phyloP scores from a whole-genome alignment of 2,888 invertebrate species.

The Drosophila meridionalis region DNA sequence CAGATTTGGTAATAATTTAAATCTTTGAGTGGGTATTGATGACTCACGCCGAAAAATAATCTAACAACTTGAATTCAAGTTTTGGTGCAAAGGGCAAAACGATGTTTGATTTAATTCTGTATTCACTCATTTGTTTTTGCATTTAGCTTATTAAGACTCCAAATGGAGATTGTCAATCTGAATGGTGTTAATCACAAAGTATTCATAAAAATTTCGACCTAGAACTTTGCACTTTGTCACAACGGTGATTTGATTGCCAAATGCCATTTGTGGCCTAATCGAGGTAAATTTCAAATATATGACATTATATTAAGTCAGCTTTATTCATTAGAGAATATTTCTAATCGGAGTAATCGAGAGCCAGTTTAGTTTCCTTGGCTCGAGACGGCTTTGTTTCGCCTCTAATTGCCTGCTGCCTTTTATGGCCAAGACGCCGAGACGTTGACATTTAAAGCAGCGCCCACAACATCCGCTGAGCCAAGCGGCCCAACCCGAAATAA shows the following conservation, averaged over 20 bases:
- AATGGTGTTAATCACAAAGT: background rate
- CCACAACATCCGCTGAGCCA: constrained; percentile 71
- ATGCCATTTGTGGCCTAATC: constrained; percentile 32
- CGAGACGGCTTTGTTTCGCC: constrained; percentile 23
- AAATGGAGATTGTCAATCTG: constrained; percentile 19
- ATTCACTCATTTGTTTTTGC: background rate
- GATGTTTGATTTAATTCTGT: background rate
- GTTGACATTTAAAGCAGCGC: constrained; percentile 73
- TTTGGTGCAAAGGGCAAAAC: background rate
- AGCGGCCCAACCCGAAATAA: constrained; percentile 61
- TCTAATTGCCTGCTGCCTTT: constrained; percentile 69
- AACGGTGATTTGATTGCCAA: constrained; percentile 10
- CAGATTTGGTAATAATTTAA: background rate
- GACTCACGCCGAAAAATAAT: background rate
- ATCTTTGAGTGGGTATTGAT: background rate
- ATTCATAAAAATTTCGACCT: constrained; percentile 14
- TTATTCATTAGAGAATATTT: constrained; percentile 34
- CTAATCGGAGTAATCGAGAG: constrained; percentile 47
- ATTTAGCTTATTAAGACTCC: constrained; percentile 4
- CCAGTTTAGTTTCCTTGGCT: constrained; percentile 42
- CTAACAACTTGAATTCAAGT: background rate
- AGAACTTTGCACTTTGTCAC: constrained; percentile 43
- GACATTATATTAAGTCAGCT: background rate
- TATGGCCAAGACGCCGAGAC: constrained; percentile 51
- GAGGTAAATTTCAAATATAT: constrained; percentile 9